These are phyloP conservation scores for Neogale vison DNA, from an alignment of 2,113 vertebrate species.

Conservation along the genomic window DNA sequence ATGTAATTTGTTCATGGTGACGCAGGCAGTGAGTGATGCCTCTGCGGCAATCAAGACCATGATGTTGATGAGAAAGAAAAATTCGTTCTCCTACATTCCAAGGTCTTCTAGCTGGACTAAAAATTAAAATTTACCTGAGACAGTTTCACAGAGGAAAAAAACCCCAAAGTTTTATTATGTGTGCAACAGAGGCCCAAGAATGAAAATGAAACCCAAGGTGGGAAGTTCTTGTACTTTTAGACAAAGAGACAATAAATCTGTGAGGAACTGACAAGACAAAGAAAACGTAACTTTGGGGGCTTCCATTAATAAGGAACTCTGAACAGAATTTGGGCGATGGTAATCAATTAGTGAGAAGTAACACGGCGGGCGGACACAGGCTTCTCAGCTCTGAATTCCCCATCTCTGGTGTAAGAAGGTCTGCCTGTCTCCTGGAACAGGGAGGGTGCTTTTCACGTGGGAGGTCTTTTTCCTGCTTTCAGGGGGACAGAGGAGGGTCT, in stretches of 20 bases:
- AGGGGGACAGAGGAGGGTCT: neutral
- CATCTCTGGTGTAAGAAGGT: neutral
- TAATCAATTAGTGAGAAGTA: neutral
- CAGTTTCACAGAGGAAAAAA: neutral
- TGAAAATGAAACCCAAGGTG: neutral
- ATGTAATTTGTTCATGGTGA: neutral
- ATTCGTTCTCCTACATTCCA: neutral
- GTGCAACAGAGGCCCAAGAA: neutral
- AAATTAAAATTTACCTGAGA: neutral
- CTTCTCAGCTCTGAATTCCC: neutral
- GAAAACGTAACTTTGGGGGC: neutral
- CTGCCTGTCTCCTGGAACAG: neutral
- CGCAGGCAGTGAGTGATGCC: neutral
- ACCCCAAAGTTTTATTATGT: neutral
- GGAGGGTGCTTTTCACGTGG: neutral
- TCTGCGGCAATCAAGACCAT: neutral
- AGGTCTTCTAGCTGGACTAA: neutral
- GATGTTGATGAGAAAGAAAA: neutral
- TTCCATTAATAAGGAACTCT: neutral
- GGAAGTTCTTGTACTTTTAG: neutral
- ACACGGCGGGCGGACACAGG: too few species aligned
- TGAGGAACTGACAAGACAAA: neutral
- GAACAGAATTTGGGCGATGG: neutral
- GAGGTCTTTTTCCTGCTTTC: neutral
- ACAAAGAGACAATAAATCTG: neutral